Evolutionary conservation across 2,888 invertebrate genomes (phyloP).

Genomic region (Drosophila anomelani): DNA sequence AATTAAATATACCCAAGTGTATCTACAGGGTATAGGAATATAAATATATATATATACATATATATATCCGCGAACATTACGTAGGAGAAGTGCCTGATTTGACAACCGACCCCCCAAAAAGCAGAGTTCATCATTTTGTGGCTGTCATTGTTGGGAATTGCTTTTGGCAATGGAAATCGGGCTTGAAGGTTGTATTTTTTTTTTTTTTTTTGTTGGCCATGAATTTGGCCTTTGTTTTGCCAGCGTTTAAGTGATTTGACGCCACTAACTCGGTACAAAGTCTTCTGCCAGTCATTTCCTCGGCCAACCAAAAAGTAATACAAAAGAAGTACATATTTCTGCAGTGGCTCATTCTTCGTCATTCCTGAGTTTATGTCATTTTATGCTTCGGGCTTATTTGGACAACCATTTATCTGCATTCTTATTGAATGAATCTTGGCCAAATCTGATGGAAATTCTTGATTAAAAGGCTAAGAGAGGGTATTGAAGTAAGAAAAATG

Average conservation of each 20-base stretch:
- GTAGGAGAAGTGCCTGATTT: conserved; percentile 51
- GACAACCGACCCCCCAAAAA: conserved; percentile 30
- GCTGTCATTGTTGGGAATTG: conserved; percentile 65
- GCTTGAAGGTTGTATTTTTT: conserved; percentile 14
- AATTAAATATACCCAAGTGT: background rate
- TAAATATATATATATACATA: conserved; percentile 24
- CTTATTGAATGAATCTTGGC: conserved; percentile 53
- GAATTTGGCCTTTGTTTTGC: conserved; percentile 53
- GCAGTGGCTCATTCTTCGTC: conserved; percentile 59
- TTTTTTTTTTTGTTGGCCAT: conserved; percentile 13
- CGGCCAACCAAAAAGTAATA: conserved; percentile 21
- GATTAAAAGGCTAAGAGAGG: background rate
- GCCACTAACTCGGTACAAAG: conserved; percentile 62
- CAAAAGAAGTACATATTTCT: conserved; percentile 41
- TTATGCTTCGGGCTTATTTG: conserved; percentile 1
- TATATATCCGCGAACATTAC: conserved; percentile 16
- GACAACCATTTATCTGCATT: conserved; percentile 48
- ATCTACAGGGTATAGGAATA: background rate
- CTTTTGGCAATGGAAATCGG: conserved; percentile 38
- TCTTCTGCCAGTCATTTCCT: conserved; percentile 58
- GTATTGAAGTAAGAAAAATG: background rate
- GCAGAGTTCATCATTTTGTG: conserved; percentile 67
- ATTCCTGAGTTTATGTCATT: conserved; percentile 12
- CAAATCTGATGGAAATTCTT: conserved; percentile 13
- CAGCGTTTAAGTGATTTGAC: conserved; percentile 75